Base-by-base conservation (phyloP, 92 coral and sea anemone species). In the Paragorgia papillata region DNA sequence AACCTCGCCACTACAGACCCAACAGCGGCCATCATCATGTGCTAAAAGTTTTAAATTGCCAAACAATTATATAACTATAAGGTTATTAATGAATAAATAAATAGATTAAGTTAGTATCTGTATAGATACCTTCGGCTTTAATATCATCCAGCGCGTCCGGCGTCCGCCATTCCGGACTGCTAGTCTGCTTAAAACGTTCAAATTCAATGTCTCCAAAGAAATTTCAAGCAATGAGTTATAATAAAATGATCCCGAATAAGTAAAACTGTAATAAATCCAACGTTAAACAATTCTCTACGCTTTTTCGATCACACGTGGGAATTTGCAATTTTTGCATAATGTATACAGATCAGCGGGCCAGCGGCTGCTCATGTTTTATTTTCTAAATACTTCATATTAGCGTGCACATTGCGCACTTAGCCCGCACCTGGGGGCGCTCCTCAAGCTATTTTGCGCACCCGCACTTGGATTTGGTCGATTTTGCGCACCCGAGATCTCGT, bases 401-500 rank as follows among this genome's bases (percentile, higher is more conserved):
- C 53, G 14, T 2, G n/a, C 10, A 10, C 10, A 3, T 9, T 9
- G 68, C 68, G 68, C 68, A n/a, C 20, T 48, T 9, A 3, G 50
- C 29, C 49, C 49, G 71, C 41, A 9, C 71, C 46, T 18, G 13
- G 46, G 68, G 12, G 44, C 68, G 68, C 68, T 18, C 71, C 27
- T 39, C 28, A 21, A 7, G 17, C 10, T 64, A 26, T 39, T n/a
- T 64, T 44, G 57, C 58, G 57, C 74, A 43, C 74, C 7, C 74
- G 57, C 68, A 62, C 68, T 14, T 31, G 46, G 2, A 30, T 28
- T 62, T 62, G 4, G 43, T 25, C 3, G 68, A 37, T 18, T n/a
- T 46, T 67, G 37, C 58, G 57, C 74, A 43, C 74, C 25, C 74
- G 57, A 67, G 71, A 64, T 64, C 50, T 67, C 74, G 74, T 43